These are phyloP conservation scores for Todiramphus saurophagus DNA, from an alignment of 2,113 vertebrate species.

Conservation along the genomic window DNA sequence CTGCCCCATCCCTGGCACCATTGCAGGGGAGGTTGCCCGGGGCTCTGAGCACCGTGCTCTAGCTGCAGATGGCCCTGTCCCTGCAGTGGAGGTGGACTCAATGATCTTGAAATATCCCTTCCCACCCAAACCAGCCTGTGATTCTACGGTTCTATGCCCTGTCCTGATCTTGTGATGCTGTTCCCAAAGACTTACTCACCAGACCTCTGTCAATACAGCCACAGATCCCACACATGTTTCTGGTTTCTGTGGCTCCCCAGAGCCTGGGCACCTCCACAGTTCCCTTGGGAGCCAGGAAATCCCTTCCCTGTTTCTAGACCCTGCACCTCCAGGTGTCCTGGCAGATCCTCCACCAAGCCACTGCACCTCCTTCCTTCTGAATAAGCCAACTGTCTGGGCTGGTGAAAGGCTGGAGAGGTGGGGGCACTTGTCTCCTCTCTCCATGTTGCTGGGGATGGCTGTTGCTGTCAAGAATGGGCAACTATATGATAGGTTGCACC, in stretches of 20 bases:
- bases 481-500: background rate
- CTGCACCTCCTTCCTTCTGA: background rate
- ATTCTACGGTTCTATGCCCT: background rate
- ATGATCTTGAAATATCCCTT: background rate
- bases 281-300: background rate
- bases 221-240: background rate
- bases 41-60: no score
- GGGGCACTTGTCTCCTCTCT: background rate
- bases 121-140: background rate
- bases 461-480: no score
- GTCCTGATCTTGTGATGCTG: background rate
- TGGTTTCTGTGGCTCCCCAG: background rate
- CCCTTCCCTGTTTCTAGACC: background rate
- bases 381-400: background rate
- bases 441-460: background rate
- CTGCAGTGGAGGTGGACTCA: no score
- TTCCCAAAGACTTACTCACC: background rate
- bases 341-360: background rate
- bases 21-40: no score
- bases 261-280: background rate
- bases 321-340: background rate
- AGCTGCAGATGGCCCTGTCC: no score
- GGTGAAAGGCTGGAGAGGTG: background rate
- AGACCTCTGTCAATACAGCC: no score
- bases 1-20: background rate